Percentiles rank a stretch among this genome's conserved stretches.
Evolutionary conservation across 2,888 invertebrate species (phyloP).

Genomic region (Eilema caniola): DNA sequence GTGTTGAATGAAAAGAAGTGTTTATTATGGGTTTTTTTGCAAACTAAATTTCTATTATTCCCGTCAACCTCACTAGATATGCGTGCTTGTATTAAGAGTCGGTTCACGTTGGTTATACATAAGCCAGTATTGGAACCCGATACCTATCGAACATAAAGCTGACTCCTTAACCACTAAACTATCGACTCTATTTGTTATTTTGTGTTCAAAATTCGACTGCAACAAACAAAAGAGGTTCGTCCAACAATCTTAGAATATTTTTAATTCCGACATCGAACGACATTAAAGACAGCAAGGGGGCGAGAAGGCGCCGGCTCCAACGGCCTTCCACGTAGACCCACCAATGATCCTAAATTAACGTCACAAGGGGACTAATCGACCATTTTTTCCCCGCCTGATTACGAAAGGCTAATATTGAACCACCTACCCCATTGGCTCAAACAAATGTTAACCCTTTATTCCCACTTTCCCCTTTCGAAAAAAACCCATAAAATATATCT

Average conservation of each 20-base stretch:
- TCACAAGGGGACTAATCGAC: conserved; percentile 82
- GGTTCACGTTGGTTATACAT: no score
- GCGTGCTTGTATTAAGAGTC: no score
- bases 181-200: no score
- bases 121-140: no score
- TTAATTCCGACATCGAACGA: conserved; percentile 67
- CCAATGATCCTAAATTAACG: conserved; percentile 86
- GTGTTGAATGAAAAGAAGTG: no score
- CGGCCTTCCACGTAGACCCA: conserved; percentile 69
- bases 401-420: conserved; percentile 86
- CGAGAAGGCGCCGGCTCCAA: conserved; percentile 31
- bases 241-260: conserved; percentile 44
- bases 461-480: conserved; percentile 82
- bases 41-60: no score
- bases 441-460: conserved; percentile 87
- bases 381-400: conserved; percentile 86
- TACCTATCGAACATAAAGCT: no score
- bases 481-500: conserved; percentile 88
- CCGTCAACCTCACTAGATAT: no score
- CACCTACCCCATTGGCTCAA: conserved; percentile 78
- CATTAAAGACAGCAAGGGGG: conserved; percentile 68
- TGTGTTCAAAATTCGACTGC: no score
- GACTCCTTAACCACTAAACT: no score
- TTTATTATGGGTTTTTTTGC: no score
- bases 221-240: neutral